Base-by-base conservation (phyloP, 2,888 invertebrate species). In the Clepsis dumicolana region DNA sequence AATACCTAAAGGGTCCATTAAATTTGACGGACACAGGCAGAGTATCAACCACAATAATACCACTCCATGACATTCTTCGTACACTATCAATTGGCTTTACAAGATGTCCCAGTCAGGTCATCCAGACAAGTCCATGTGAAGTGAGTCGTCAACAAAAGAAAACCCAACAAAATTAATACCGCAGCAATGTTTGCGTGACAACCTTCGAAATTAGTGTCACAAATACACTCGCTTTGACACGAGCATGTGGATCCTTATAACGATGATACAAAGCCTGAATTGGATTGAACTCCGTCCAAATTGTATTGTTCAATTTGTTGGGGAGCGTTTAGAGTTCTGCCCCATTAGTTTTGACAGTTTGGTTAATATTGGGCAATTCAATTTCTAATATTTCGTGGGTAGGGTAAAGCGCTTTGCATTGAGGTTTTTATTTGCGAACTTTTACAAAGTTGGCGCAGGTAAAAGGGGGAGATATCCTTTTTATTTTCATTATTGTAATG, bases 321-420 rank as follows among this genome's bases (percentile, higher is more conserved):
- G 44, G 44, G 56, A 56, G 56, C 64, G 56, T 64, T 64, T 56
- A 48, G 56, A 7, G 48, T 35, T 57, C 48, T 25, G 57, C 24
- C 14, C 57, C 64, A 57, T 64, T 64, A 64, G 35, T 57, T 64
- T 35, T 64, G 57, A 64, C 64, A 64, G 64, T 48, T 64, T 35
- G 57, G 56, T 57, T 64, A 48, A 64, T 64, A 57, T 64, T 25
- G 48, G 57, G 64, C 64, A 35, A 64, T 64, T 64, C 32, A 57
- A 64, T 64, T 57, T 64, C 32, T 57, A 56, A 48, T 57, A 64
- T 57, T 64, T 48, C 57, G 35, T 64, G 64, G 57, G 16, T 25
- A 41, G 54, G 24, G 32, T 57, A 48, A 56, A 54, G 24, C 7
- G 44, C 48, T 64, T 24, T 16, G 18, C 35, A 24, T 21, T 48